Conservation (phyloP, 2,797 vertebrate genomes). For the Pterois miles region DNA sequence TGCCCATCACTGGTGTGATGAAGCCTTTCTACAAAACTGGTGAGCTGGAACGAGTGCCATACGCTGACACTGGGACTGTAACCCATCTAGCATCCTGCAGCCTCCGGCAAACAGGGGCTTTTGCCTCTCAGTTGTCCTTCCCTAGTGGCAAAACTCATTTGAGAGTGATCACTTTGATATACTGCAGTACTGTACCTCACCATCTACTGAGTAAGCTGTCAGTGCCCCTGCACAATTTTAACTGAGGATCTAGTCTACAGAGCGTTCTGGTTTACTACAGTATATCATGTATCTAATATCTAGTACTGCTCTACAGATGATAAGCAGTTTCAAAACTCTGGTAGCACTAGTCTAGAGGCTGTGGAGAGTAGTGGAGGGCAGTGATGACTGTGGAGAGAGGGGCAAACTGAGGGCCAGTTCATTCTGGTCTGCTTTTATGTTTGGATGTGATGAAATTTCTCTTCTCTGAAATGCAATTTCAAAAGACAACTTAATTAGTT, state of each 20-base stretch:
- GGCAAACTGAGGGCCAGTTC: too few relatives aligned
- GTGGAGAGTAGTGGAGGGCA: too few relatives aligned
- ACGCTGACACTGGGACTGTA: conserved; percentile 1
- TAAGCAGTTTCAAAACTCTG: not conserved
- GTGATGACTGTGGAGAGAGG: too few relatives aligned
- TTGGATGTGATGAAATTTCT: too few relatives aligned
- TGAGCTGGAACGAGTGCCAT: conserved; percentile 26
- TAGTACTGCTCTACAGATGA: not conserved
- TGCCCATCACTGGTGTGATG: conserved; percentile 35
- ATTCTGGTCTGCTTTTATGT: too few relatives aligned
- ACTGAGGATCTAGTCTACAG: not conserved
- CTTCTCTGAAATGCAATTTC: too few relatives aligned
- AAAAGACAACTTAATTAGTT: too few relatives aligned
- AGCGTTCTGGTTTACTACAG: not conserved
- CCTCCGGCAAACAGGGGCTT: not conserved
- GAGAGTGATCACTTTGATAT: not conserved
- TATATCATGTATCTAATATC: not conserved
- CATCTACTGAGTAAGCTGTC: conserved; percentile 22
- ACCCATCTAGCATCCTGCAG: not conserved
- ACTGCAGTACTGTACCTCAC: not conserved
- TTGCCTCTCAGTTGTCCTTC: not conserved
- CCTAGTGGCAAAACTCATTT: conserved; percentile 3
- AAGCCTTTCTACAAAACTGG: conserved; percentile 26
- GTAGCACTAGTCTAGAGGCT: not conserved
- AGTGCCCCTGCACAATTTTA: not conserved